Base-by-base conservation (phyloP, 2,888 invertebrate genomes). In the Macroteleia sp. region DNA sequence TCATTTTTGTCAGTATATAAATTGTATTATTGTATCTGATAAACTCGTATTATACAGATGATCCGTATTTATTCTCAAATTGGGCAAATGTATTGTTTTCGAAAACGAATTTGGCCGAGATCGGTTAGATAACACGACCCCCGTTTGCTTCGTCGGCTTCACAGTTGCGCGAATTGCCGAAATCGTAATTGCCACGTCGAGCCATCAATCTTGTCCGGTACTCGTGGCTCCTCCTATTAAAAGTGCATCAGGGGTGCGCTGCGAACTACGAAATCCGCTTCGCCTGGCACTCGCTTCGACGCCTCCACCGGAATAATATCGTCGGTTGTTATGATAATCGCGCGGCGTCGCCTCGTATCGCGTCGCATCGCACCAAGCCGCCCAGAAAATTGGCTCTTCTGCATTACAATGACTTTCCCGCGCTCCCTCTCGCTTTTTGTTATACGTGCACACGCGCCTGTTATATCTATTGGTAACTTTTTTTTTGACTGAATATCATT, bases 381-480 rank as follows among this genome's bases (percentile, higher is more conserved):
- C 89, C 90, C 90, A 91, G 91, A 91, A 91, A 90, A 91, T 91
- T 91, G 91, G 89, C 90, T 91, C 91, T 88, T 91, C 91, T 91
- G 91, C 91, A 91, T 91, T 88, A 91, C 91, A 91, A 91, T 91
- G 91, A 91, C 89, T 88, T 87, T 82, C 81, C 71, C 79, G 79
- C 85, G 81, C 83, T 71, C 82, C 73, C 81, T 69, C 77, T 74
- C 62, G 59, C 50, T 78, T 79, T 77, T 73, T 56, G 54, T 67
- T 56, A 67, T 77, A 73, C 57, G 62, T 46, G 52, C 67, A 77
- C 75, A 57, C 56, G 42, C 54, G 54, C 50, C 16, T 32, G 19
- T 46, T 52, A 34, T 54, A 42, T 39, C 57, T 19, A 20, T 36
- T 28, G 16, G n/a, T n/a, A n/a, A n/a, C 66, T 19, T 66, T 34